A percentile compares a stretch with the other conserved stretches of the same genome.
phyloP scores from a whole-genome alignment of 35 echinoderm and acorn worm species.

The Apostichopus californicus region DNA sequence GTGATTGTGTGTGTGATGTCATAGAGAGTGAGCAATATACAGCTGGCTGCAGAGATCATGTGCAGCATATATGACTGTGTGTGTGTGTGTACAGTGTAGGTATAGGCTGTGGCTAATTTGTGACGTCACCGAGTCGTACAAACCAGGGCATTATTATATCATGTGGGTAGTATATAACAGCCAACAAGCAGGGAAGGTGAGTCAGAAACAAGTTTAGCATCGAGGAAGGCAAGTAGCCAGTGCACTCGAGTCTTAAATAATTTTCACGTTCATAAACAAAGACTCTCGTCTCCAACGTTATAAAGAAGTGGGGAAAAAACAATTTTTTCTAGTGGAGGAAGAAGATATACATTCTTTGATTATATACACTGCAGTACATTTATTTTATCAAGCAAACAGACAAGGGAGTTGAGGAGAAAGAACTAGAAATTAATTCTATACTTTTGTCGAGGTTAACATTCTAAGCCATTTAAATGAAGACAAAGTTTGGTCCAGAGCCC shows the following conservation, averaged over 20 bases:
- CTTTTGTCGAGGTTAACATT: background rate
- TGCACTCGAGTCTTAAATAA: too few relatives aligned
- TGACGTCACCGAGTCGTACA: background rate
- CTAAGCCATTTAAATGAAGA: slow-evolving; percentile 25
- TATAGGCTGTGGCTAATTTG: background rate
- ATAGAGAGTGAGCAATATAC: background rate
- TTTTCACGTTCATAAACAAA: background rate
- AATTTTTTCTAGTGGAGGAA: background rate
- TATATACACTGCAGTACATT: background rate
- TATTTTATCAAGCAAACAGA: background rate
- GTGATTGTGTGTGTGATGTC: background rate
- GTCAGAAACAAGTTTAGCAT: background rate
- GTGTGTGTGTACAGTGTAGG: too few relatives aligned
- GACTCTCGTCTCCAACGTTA: background rate
- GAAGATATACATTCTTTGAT: background rate
- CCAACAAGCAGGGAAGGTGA: background rate
- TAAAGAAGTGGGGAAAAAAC: background rate
- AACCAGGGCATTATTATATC: background rate
- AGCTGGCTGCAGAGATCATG: background rate
- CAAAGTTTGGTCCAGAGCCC: slow-evolving; percentile 19
- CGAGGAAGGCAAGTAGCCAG: background rate
- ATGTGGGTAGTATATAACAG: background rate
- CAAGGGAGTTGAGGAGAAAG: background rate
- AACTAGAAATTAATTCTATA: background rate
- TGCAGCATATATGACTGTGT: too few relatives aligned